Evolutionary conservation across 2,797 vertebrate species (phyloP).

Genomic region (Girardinus metallicus): DNA sequence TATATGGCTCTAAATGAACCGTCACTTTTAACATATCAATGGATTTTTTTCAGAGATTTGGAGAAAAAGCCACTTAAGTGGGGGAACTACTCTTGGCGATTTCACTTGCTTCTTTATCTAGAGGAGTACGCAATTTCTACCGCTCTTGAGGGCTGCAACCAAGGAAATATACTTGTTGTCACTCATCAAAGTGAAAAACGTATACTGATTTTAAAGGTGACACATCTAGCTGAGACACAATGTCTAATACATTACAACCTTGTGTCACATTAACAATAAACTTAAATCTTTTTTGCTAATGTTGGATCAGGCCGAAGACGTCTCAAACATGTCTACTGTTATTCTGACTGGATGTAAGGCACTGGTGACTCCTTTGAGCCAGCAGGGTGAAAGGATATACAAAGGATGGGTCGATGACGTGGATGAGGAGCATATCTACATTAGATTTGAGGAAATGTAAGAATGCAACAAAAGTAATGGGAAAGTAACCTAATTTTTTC

Average conservation of each 20-base stretch:
- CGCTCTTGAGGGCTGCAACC: conserved; percentile 82
- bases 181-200: conserved; percentile 17
- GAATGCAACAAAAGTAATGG: conserved; percentile 15
- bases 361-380: conserved; percentile 48
- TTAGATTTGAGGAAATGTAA: conserved; percentile 83
- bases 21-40: not conserved
- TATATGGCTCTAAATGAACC: not conserved
- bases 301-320: not conserved
- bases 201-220: conserved; percentile 80
- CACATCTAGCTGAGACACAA: not conserved
- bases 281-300: not conserved
- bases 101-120: conserved; percentile 5
- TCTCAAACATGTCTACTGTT: not conserved
- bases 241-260: not conserved
- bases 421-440: conserved; percentile 79
- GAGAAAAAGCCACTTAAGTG: not conserved
- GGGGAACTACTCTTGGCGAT: not conserved
- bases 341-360: conserved; percentile 74
- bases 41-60: not conserved
- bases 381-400: conserved; percentile 43
- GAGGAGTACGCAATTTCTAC: conserved; percentile 85
- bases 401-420: conserved; percentile 85
- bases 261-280: not conserved
- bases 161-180: conserved; percentile 70
- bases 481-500: not conserved